Conservation (phyloP, 2,888 invertebrate genomes). For the Entomobrya proxima region DNA sequence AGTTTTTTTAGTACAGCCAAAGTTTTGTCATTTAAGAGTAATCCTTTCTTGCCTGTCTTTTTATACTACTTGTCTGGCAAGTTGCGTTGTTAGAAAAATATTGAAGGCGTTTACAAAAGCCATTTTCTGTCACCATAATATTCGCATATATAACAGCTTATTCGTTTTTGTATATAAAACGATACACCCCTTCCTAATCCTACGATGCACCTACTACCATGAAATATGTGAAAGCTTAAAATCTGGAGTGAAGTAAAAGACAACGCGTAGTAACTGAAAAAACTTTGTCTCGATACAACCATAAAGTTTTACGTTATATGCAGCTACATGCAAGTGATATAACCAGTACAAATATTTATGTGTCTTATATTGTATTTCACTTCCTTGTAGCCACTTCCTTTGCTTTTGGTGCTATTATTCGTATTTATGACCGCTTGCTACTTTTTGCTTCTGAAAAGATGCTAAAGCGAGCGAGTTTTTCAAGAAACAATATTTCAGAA, state of each 20-base stretch:
- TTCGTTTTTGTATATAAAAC: conserved; percentile 22
- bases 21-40: conserved; percentile 63
- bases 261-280: neutral
- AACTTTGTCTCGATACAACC: conserved; percentile 5
- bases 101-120: conserved; percentile 42
- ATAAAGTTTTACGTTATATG: neutral
- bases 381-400: conserved; percentile 37
- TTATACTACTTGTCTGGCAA: neutral
- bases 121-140: neutral
- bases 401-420: conserved; percentile 46
- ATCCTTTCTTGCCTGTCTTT: conserved; percentile 21
- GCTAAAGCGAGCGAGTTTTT: conserved; percentile 3
- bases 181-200: conserved; percentile 49
- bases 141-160: neutral
- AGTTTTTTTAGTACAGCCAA: conserved; percentile 48
- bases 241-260: conserved; percentile 42
- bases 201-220: conserved; percentile 57
- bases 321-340: neutral
- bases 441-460: conserved; percentile 32
- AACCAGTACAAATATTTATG: neutral
- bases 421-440: conserved; percentile 63
- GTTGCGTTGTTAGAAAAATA: conserved; percentile 30
- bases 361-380: conserved; percentile 13
- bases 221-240: conserved; percentile 57
- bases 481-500: conserved; percentile 39